Evolutionary conservation across 2,888 invertebrate genomes (phyloP).

Genomic region (Tortricodes alternella): DNA sequence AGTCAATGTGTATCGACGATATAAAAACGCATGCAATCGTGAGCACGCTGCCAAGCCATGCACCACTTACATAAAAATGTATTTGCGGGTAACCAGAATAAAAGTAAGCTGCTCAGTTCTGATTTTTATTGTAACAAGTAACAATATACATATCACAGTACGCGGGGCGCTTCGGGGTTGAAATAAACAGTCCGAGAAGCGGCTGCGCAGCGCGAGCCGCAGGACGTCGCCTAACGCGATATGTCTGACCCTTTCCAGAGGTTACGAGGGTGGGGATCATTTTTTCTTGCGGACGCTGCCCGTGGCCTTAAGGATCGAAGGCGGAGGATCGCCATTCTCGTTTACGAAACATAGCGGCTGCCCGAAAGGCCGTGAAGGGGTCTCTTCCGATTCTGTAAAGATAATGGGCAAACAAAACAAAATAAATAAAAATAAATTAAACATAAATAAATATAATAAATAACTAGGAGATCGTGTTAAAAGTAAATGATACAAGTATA

Average conservation of each 20-base stretch:
- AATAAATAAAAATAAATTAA: conserved; percentile 59
- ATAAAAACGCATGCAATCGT: conserved; percentile 72
- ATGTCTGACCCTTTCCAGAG: conserved; percentile 53
- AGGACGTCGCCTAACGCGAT: conserved; percentile 61
- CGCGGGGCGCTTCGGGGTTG: conserved; percentile 81
- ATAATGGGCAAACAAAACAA: conserved; percentile 67
- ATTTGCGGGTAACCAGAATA: conserved; percentile 63
- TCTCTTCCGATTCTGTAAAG: conserved; percentile 81
- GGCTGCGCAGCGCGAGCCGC: conserved; percentile 56
- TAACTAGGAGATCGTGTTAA: conserved; percentile 40
- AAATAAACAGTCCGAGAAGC: conserved; percentile 59
- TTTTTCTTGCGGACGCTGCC: conserved; percentile 81
- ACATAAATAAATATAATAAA: conserved; percentile 42
- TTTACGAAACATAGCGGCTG: conserved; percentile 89
- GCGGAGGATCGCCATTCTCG: conserved; percentile 80
- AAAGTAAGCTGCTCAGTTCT: conserved; percentile 61
- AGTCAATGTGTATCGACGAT: conserved; percentile 50
- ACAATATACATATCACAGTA: conserved; percentile 82
- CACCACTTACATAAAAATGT: conserved; percentile 73
- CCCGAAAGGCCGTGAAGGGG: conserved; percentile 88
- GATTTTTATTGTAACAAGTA: conserved; percentile 80
- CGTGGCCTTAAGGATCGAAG: conserved; percentile 78
- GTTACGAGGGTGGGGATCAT: conserved; percentile 57
- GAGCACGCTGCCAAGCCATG: conserved; percentile 76
- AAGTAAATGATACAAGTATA: conserved; percentile 41